Evolutionary conservation across 2,888 invertebrate species (phyloP), one percentile per base, ranked within the genome.

Genomic region (Agapetus fuscipes): DNA sequence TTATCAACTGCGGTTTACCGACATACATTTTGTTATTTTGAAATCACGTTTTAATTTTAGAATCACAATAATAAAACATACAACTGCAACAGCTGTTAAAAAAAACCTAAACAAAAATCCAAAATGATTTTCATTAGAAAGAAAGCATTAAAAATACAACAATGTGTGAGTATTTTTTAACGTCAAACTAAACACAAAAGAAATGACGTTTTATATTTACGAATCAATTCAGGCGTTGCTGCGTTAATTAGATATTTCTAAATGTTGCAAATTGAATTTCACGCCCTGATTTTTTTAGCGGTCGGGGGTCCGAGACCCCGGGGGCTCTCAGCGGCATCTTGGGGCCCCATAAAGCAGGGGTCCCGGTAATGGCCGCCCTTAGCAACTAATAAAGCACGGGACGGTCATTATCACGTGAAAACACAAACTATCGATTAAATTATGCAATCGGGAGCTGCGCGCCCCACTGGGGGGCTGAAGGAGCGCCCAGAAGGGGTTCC

Each of bases 361-460:
- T 9, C 5, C 20, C 20, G 9, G 9, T 20, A 6, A 20, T 20
- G 5, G 20, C 9, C 20, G 20, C n/a, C n/a, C n/a, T n/a, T n/a
- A n/a, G 30, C 14, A 34, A 34, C 42, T 42, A 41, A 41, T 41
- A 40, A 32, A 40, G 11, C 36, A 20, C 14, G 30, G 24, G 36
- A 30, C 28, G 26, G 17, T 40, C 36, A 40, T 40, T 41, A 41
- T 33, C 25, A 34, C 9, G 30, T 38, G 32, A 38, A 42, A 38
- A 37, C n/a, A n/a, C 4, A 20, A 9, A 4, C 20, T 20, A 9
- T 20, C 20, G 9, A 20, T 20, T 20, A 9, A 20, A 20, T 20
- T 4, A 6, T 20, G 4, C 20, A 20, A 6, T 20, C 4, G 9
- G 5, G 20, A 20, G n/a, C n/a, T 20, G 4, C 5, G 20, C 5